Evolutionary conservation across 2,797 vertebrate species (phyloP).

Genomic region (Lepidocolaptes lacrymiger): DNA sequence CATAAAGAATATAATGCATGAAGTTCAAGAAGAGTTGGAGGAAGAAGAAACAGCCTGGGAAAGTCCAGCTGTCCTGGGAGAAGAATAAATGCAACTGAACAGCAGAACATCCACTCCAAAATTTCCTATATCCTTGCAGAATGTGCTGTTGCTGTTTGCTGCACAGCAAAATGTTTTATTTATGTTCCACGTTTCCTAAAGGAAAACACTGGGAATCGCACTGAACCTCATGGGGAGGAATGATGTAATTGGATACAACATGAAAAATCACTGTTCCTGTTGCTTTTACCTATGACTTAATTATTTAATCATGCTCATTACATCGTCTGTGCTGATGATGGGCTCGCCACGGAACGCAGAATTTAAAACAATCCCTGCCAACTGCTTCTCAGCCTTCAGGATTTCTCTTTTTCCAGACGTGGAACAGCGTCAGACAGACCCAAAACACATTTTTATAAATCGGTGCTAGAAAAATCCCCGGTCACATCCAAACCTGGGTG

Average conservation of each 20-base stretch:
- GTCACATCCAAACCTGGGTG: not conserved
- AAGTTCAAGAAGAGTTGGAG: rapidly evolving
- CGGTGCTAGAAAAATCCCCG: not conserved
- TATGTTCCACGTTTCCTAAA: not conserved
- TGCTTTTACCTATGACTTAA: not conserved
- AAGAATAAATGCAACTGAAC: not conserved
- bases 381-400: not conserved
- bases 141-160: not conserved
- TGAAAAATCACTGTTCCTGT: not conserved
- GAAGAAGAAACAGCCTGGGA: not conserved
- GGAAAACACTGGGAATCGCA: not conserved
- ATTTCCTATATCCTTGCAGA: not conserved
- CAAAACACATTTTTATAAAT: not conserved
- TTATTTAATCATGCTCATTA: not conserved
- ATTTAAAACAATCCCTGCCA: constrained; percentile 1
- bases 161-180: not conserved
- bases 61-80: not conserved
- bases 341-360: not conserved
- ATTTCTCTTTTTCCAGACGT: not conserved
- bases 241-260: not conserved
- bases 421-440: not conserved
- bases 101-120: not conserved
- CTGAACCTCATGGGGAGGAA: not conserved
- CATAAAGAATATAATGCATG: not conserved
- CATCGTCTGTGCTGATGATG: not conserved